Conservation (phyloP, 2,113 vertebrate genomes). For the Sylvia atricapilla region DNA sequence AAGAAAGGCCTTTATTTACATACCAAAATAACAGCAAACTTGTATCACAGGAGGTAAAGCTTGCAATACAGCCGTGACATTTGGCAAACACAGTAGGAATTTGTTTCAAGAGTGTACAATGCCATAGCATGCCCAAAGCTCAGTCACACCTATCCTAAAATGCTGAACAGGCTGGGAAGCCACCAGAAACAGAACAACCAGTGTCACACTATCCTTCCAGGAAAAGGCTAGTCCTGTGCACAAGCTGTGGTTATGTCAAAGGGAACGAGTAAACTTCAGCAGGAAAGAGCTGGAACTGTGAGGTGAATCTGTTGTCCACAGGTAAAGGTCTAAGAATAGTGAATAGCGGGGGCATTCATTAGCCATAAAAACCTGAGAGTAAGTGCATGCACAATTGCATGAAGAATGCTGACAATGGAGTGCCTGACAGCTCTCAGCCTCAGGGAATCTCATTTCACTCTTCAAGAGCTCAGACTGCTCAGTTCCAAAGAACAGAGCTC, state of each 20-base stretch:
- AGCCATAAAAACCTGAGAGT: neutral
- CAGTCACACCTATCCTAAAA: neutral
- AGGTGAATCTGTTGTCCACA: neutral
- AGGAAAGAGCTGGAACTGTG: neutral
- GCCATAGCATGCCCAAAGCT: neutral
- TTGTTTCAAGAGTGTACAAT: fast-evolving
- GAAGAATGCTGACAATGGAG: fast-evolving
- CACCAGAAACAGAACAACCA: neutral
- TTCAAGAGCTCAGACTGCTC: neutral
- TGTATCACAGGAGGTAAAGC: neutral
- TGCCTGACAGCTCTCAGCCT: neutral
- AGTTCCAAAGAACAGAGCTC: neutral
- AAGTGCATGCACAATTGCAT: fast-evolving
- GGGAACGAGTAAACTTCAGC: neutral
- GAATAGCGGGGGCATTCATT: neutral
- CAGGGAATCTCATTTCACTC: neutral
- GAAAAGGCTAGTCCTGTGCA: neutral
- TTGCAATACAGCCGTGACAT: fast-evolving
- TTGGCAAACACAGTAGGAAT: neutral
- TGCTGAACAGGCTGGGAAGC: neutral
- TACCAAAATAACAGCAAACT: neutral
- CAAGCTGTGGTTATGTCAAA: fast-evolving
- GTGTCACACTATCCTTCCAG: neutral
- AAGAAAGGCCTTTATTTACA: neutral
- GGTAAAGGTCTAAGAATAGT: neutral